Evolutionary conservation across 2,113 vertebrate genomes (phyloP).

Genomic region (Todiramphus saurophagus): DNA sequence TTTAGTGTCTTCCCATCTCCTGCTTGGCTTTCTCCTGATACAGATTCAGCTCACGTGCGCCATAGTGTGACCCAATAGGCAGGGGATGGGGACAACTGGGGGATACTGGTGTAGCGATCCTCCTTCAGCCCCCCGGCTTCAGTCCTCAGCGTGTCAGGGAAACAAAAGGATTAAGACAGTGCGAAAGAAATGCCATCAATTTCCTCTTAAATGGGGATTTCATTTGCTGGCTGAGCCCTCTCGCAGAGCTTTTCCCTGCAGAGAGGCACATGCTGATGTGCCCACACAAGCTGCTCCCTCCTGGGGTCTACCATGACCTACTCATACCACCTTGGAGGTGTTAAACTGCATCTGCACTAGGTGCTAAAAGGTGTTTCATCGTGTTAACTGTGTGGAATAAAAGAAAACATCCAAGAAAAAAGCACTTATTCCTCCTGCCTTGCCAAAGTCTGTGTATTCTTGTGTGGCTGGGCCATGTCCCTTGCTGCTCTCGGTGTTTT

Average conservation of each 20-base stretch:
- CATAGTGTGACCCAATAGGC: neutral
- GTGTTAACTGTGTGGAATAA: neutral
- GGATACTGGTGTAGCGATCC: neutral
- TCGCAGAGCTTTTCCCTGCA: neutral
- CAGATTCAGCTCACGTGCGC: accelerated
- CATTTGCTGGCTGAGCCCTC: neutral
- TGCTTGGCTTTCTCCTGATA: neutral
- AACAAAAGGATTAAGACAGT: neutral
- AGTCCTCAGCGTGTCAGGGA: neutral
- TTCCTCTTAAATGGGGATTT: neutral
- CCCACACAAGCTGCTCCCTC: neutral
- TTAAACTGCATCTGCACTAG: conserved; percentile 18
- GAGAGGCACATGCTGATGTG: neutral
- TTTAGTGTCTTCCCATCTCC: accelerated
- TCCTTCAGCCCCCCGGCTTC: neutral
- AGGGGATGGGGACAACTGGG: neutral
- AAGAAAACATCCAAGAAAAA: neutral
- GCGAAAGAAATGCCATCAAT: neutral
- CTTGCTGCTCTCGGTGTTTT: neutral
- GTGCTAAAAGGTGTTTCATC: conserved; percentile 58
- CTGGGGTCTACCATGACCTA: neutral
- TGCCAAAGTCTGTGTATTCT: neutral
- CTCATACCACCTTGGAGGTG: conserved; percentile 16
- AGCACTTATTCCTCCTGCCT: conserved; percentile 3
- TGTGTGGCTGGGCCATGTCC: neutral